Evolutionary conservation across 2,113 vertebrate species (phyloP).

Genomic region (Aldabrachelys gigantea): DNA sequence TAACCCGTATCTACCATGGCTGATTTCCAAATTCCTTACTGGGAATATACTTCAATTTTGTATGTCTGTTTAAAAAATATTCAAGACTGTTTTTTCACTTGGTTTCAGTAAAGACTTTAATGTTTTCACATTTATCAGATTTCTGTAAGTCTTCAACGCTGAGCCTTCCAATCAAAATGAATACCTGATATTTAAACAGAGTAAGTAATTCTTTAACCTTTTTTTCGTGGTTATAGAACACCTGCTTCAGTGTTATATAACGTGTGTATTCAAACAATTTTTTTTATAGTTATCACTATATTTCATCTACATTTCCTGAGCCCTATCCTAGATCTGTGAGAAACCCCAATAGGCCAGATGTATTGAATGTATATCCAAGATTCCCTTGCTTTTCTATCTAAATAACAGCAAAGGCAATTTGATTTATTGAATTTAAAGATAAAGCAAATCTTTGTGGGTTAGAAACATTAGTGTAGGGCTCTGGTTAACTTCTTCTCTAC

Average conservation of each 20-base stretch:
- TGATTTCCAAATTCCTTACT: conserved; percentile 23
- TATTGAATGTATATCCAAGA: neutral
- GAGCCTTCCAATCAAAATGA: conserved; percentile 38
- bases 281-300: conserved; percentile 41
- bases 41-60: conserved; percentile 21
- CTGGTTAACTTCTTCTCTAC: neutral
- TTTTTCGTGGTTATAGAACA: conserved; percentile 23
- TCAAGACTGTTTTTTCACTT: neutral
- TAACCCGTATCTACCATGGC: neutral
- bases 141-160: neutral
- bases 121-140: conserved; percentile 52
- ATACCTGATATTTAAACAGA: conserved; percentile 16
- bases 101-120: conserved; percentile 41
- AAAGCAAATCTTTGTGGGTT: neutral
- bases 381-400: conserved; percentile 1
- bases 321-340: conserved; percentile 14
- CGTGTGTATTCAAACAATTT: conserved; percentile 29
- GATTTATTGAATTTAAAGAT: neutral
- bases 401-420: conserved; percentile 1
- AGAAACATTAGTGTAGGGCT: neutral
- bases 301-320: conserved; percentile 32
- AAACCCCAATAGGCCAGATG: conserved; percentile 6
- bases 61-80: neutral
- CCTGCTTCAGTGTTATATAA: conserved; percentile 44
- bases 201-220: conserved; percentile 26